phyloP scores from a whole-genome alignment of 2,113 vertebrate species.

The Cyphomyrus discorhynchus region DNA sequence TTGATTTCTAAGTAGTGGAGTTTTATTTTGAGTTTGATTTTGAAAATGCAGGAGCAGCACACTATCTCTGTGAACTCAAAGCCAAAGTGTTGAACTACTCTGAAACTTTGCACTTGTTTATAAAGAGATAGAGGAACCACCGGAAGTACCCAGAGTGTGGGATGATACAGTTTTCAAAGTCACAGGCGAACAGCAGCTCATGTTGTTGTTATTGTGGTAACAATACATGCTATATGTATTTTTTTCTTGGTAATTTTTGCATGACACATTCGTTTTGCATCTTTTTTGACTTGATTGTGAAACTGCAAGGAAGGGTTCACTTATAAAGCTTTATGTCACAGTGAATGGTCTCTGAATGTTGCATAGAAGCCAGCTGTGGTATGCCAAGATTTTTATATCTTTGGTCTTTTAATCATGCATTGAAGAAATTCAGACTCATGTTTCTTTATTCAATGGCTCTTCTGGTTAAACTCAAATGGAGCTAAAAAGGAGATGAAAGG shows the following conservation, averaged over 20 bases:
- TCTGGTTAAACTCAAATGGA: neutral
- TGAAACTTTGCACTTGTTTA: neutral
- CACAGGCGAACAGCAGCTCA: neutral
- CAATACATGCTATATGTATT: neutral
- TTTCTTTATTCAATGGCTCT: neutral
- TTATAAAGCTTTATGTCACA: neutral
- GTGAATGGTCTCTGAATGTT: neutral
- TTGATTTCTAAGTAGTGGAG: neutral
- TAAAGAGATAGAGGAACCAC: neutral
- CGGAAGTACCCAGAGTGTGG: constrained; percentile 3
- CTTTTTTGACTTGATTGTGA: neutral
- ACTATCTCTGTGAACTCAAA: neutral
- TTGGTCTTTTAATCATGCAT: neutral
- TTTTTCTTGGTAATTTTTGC: neutral
- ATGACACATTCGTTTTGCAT: neutral
- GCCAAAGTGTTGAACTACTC: neutral
- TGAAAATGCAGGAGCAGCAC: neutral
- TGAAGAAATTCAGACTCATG: neutral
- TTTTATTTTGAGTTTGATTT: neutral
- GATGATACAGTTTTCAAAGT: neutral
- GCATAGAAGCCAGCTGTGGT: neutral
- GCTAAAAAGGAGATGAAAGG: neutral
- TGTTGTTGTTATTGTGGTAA: constrained; percentile 1
- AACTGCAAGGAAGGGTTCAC: neutral
- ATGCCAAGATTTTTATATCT: neutral